Percentiles rank a stretch among this genome's conserved stretches.
These are phyloP conservation scores for Eidolon dupreanum DNA, from an alignment of 2,797 vertebrate species.

Conservation along the genomic window DNA sequence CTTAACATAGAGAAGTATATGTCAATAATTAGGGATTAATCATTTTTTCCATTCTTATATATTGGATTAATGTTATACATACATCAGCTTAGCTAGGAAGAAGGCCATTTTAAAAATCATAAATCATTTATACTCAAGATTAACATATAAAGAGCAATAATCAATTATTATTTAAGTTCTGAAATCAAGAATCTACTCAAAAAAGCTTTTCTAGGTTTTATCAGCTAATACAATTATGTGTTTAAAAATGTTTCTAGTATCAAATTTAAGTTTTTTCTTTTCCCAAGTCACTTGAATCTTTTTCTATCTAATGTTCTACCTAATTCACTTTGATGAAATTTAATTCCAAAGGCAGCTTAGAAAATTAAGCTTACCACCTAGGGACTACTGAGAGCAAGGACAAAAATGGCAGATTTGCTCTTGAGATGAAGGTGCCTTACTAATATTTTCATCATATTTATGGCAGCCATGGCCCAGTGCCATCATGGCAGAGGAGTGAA, in stretches of 20 bases:
- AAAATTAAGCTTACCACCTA: neutral
- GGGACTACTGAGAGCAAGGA: neutral
- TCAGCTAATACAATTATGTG: neutral
- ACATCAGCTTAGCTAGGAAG: neutral
- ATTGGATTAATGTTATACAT: neutral
- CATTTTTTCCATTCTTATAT: neutral
- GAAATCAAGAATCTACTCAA: conserved; percentile 22
- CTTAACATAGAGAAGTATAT: neutral
- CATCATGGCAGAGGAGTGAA: neutral
- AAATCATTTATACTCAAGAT: neutral
- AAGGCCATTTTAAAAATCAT: neutral
- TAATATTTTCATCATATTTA: neutral
- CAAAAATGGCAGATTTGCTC: neutral
- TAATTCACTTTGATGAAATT: neutral
- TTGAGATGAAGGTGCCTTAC: neutral
- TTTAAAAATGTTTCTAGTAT: neutral
- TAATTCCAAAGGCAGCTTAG: neutral
- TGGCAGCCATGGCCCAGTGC: neutral
- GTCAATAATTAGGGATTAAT: conserved; percentile 29
- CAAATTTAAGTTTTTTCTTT: neutral
- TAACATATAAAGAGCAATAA: neutral
- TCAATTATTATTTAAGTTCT: neutral
- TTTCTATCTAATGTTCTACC: neutral
- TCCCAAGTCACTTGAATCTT: neutral
- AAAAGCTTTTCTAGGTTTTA: conserved; percentile 31